Conservation (phyloP, 2,797 vertebrate genomes). For the Coracias cyanogaster region DNA sequence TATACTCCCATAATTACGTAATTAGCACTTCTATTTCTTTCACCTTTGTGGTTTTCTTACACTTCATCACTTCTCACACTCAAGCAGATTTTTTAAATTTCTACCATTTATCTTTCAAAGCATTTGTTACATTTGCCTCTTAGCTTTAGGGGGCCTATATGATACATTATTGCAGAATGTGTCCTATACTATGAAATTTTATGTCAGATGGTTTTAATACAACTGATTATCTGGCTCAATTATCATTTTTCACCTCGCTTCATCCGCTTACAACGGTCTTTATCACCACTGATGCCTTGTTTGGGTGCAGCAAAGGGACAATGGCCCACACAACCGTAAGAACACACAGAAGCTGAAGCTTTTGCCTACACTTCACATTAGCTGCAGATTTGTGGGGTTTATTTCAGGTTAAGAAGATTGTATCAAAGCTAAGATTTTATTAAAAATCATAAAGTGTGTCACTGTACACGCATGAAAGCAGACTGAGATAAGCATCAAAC, state of each 20-base stretch:
- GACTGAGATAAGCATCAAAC: neutral
- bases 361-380: neutral
- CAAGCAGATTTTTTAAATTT: neutral
- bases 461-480: neutral
- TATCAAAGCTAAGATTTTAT: neutral
- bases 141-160: neutral
- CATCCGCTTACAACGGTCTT: neutral
- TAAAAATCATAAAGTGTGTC: neutral
- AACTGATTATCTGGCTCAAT: neutral
- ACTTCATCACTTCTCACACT: neutral
- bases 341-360: neutral
- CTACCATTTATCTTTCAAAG: neutral
- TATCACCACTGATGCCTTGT: neutral
- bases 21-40: conserved; percentile 3
- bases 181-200: neutral
- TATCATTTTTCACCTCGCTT: neutral
- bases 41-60: neutral
- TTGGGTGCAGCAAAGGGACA: neutral
- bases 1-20: neutral
- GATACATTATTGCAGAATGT: neutral
- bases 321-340: neutral
- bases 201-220: neutral
- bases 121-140: neutral
- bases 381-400: neutral
- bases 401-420: neutral